Evolutionary conservation across 2,888 invertebrate species (phyloP).

Genomic region (Phoenoteleia sp.): DNA sequence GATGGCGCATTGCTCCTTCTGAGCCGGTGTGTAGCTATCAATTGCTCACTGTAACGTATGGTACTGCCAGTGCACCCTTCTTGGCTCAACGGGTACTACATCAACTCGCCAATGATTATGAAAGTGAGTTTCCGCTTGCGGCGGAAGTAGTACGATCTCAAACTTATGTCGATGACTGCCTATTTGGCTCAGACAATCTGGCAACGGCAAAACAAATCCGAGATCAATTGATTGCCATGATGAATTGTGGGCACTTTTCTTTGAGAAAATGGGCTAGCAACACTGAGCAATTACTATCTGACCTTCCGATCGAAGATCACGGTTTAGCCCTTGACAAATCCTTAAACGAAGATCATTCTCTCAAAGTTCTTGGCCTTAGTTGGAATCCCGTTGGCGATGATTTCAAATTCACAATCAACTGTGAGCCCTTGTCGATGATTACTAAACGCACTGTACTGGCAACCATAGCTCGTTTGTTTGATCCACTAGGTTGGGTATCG

Average conservation of each 20-base stretch:
- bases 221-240: neutral
- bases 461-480: neutral
- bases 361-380: neutral
- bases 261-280: neutral
- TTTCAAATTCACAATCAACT: no score
- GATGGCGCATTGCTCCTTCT: neutral
- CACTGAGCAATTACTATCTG: neutral
- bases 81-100: conserved; percentile 10
- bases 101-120: conserved; percentile 1
- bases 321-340: neutral
- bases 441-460: neutral
- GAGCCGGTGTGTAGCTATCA: conserved; percentile 5
- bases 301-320: neutral
- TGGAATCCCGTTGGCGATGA: neutral
- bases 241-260: neutral
- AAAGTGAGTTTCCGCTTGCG: conserved; percentile 4
- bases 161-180: conserved; percentile 45
- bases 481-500: neutral
- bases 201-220: neutral
- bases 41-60: no score
- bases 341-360: neutral
- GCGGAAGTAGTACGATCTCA: neutral
- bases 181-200: conserved; percentile 43
- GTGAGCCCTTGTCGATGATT: no score
- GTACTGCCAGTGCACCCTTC: no score